phyloP scores from a whole-genome alignment of 2,113 vertebrate species.

The Cyprinus carpio region DNA sequence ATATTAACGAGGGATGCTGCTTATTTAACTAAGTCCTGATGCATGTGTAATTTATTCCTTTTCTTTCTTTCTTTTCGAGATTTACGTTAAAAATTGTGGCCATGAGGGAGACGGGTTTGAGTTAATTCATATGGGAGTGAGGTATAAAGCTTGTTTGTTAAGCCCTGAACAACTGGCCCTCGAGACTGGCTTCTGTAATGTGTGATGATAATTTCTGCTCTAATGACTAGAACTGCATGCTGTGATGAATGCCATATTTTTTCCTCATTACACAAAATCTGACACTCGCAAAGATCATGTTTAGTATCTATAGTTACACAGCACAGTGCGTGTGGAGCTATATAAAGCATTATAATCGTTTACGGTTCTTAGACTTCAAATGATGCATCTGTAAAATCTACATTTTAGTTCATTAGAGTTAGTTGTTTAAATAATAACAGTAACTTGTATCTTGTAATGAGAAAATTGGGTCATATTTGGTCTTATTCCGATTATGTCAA shows the following conservation, averaged over 20 bases:
- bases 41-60: not conserved
- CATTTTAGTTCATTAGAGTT: not conserved
- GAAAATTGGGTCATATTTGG: not conserved
- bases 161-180: constrained; percentile 30
- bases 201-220: constrained; percentile 24
- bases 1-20: constrained; percentile 47
- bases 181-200: constrained; percentile 33
- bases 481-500: not conserved
- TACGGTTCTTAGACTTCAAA: not conserved
- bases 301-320: constrained; percentile 13
- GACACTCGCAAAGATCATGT: not conserved
- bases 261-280: constrained; percentile 33
- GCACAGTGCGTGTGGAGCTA: no score
- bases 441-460: not conserved
- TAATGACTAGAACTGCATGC: constrained; percentile 15
- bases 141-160: constrained; percentile 33
- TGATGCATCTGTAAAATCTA: not conserved
- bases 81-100: constrained; percentile 15
- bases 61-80: constrained; percentile 20
- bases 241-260: constrained; percentile 23
- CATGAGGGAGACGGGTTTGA: not conserved
- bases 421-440: not conserved
- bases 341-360: not conserved
- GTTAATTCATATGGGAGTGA: constrained; percentile 28
- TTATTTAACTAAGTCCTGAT: no score